Conservation (phyloP, 2,888 invertebrate genomes). For the Parasteatoda lunata region DNA sequence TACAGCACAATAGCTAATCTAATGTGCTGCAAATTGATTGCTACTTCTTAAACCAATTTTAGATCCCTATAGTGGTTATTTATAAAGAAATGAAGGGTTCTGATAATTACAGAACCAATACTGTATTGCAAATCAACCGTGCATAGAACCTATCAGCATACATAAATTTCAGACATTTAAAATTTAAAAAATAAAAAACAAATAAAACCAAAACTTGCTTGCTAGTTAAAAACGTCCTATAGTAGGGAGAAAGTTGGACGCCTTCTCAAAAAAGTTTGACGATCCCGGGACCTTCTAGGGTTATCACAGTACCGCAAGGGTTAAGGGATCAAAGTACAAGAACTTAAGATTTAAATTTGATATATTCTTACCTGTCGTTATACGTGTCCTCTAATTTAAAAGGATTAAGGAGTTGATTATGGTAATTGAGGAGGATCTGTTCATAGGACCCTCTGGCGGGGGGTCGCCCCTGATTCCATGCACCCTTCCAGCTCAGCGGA, state of each 20-base stretch:
- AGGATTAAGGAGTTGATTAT: constrained; percentile 21
- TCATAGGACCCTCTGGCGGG: constrained; percentile 59
- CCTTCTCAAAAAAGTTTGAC: background rate
- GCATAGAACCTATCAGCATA: no score
- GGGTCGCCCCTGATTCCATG: constrained; percentile 50
- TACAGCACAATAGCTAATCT: no score
- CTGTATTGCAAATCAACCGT: no score
- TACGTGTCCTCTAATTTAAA: constrained; percentile 31
- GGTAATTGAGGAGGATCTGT: constrained; percentile 33
- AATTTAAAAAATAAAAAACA: no score
- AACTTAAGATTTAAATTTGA: background rate
- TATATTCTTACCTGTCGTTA: constrained; percentile 9
- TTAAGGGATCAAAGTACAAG: constrained; percentile 3
- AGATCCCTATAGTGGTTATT: no score
- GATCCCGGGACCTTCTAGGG: constrained; percentile 25
- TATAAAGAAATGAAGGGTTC: no score
- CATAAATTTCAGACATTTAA: no score
- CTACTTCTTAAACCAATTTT: no score
- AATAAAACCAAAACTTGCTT: no score
- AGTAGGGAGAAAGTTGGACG: background rate
- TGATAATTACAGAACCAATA: no score
- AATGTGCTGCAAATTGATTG: no score
- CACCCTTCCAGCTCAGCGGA: constrained; percentile 60
- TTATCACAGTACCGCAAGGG: constrained; percentile 15
- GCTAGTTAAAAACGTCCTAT: no score